Base-by-base conservation (phyloP, 2,797 vertebrate species). In the Leontopithecus rosalia region DNA sequence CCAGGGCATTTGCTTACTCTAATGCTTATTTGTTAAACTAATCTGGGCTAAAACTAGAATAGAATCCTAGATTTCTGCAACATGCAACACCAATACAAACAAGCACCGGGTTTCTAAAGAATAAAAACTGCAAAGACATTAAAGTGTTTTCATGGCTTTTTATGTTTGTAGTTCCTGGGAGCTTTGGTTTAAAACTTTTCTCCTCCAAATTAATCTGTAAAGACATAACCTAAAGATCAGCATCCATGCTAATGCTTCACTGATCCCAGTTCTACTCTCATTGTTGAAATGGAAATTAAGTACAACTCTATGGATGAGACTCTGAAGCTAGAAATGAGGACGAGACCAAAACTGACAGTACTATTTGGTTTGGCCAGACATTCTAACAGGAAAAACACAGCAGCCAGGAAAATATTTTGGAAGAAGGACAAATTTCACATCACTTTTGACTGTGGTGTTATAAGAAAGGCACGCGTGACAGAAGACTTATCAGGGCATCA, bases 101-200 rank as follows among this genome's bases (percentile, higher is more conserved):
- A 97, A 70, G 73, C 88, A 94, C 15, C 77, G 93, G 92, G 97
- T 98, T 98, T 95, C 75, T 97, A 88, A 94, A 97, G 97, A 96
- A 97, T 92, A 97, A 94, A 98, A 96, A 36, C 22, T n/a, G 22
- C 30, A 86, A 94, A 86, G 28, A 52, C 76, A 79, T 36, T 91
- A 83, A 91, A 91, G 19, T 90, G 19, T 82, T n/a, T 19, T 90
- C 46, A 57, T 15, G 7, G 61, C 61, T 30, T 96, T 79, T 36
- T 81, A 76, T 50, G 36, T 73, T 77, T 46, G 41, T 28, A 80
- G 43, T 55, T 94, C 36, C 36, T 19, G 26, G 17, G 61, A 90
- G 22, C 52, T 89, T 94, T 75, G 30, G 17, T 90, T 76, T 58
- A 81, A 80, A 76, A 55, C 3, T 33, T 58, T 82, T 80, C 50